Evolutionary conservation across 1,140 invertebrate species (phyloP), one percentile per base, ranked within the genome.

Genomic region (Watersipora subatra): DNA sequence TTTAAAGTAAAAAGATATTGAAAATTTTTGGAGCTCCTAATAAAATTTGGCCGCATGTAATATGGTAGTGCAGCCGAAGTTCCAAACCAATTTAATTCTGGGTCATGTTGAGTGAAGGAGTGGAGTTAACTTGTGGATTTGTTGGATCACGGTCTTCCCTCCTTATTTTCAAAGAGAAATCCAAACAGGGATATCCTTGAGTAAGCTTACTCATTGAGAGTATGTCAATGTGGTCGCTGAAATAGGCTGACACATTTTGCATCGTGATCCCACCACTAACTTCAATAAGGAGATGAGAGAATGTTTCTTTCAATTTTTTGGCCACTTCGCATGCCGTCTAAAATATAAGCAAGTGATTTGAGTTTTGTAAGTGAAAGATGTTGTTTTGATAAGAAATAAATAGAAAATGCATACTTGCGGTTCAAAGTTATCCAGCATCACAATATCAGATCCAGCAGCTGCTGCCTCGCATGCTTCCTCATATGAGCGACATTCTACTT

Each of bases 401-500:
- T n/a, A n/a, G n/a, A n/a, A n/a, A n/a, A n/a, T 22, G 25, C 65
- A 64, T 59, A 80, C 80, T 72, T 78, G 63, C 3, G 79, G 72
- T 19, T 72, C 68, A 67, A 82, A 81, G 67, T 83, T 82, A 64
- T 83, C 81, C n/a, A 83, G 69, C 81, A 83, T 82, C 1, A 83
- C 69, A 27, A 83, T 73, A 64, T 83, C 80, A 68, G 71, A 70
- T 24, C 80, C 80, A 7, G 78, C 74, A 30, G 64, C 30, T 1
- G 76, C 76, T 24, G 81, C 81, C 69, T 81, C 75, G 19, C 68
- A 20, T 3, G 78, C 82, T 63, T 82, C 81, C 26, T 79, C 73
- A 17, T 78, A 29, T 64, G 72, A 75, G 17, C 77, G 69, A 71
- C 82, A 82, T 66, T 83, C 82, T 2, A 83, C 81, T 69, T 83